These are phyloP conservation scores for Tortricodes alternella DNA, from an alignment of 2,888 invertebrate species.

Conservation along the genomic window DNA sequence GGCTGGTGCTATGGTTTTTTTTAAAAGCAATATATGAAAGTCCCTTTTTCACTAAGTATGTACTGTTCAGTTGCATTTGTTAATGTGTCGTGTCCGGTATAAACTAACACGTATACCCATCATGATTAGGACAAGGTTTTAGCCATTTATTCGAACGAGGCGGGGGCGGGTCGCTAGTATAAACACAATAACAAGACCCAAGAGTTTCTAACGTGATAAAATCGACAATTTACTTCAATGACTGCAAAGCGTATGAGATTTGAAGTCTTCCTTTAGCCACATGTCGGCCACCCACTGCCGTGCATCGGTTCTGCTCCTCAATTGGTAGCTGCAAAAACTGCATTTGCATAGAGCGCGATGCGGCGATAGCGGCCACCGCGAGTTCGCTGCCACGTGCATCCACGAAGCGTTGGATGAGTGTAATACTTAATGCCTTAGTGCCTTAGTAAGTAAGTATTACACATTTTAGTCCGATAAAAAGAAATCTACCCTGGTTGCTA, in stretches of 20 bases:
- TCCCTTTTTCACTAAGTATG: no score
- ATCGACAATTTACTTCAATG: slow-evolving; percentile 10
- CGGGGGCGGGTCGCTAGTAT: not conserved
- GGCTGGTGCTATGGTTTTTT: no score
- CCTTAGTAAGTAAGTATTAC: no score
- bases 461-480: no score
- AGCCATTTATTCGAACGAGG: not conserved
- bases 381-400: slow-evolving; percentile 39
- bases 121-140: not conserved
- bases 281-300: slow-evolving; percentile 63
- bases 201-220: slow-evolving; percentile 5
- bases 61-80: no score
- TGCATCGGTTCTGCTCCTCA: slow-evolving; percentile 62
- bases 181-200: not conserved
- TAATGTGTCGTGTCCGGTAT: not conserved
- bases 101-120: not conserved
- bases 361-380: slow-evolving; percentile 69
- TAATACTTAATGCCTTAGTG: no score
- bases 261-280: slow-evolving; percentile 23
- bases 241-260: slow-evolving; percentile 17
- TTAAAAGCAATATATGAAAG: no score
- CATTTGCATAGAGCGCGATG: slow-evolving; percentile 80
- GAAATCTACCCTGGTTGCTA: no score
- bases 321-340: slow-evolving; percentile 79
- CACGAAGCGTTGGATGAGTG: slow-evolving; percentile 47